A percentile compares a stretch with the other conserved stretches of the same genome.
phyloP scores from a whole-genome alignment of 1,140 invertebrate genomes.

The Calycopis cecrops region DNA sequence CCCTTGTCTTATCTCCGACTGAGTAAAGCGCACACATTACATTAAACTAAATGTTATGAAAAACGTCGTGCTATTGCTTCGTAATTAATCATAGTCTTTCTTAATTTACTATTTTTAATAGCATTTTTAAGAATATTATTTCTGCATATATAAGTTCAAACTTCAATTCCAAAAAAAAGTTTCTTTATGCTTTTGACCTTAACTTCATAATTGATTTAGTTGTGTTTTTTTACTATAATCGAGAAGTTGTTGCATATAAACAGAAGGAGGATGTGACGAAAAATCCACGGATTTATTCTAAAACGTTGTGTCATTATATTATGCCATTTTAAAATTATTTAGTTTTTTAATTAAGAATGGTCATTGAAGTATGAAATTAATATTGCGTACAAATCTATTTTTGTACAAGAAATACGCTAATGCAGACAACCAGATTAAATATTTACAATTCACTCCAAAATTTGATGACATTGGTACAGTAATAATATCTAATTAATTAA shows the following conservation, averaged over 20 bases:
- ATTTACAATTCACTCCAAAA: too few species aligned
- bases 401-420: too few species aligned
- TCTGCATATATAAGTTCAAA: neutral
- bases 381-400: too few species aligned
- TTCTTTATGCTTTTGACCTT: neutral
- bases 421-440: too few species aligned
- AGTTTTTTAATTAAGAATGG: neutral
- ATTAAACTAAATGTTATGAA: neutral
- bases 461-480: too few species aligned
- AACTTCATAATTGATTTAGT: too few species aligned
- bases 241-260: too few species aligned
- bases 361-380: too few species aligned
- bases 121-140: neutral
- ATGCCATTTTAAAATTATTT: neutral
- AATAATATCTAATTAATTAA: too few species aligned
- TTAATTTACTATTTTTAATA: constrained; percentile 3
- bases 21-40: neutral
- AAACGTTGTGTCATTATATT: constrained; percentile 1
- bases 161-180: neutral
- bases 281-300: neutral
- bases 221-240: too few species aligned
- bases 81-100: neutral
- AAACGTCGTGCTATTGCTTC: neutral
- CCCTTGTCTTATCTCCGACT: too few species aligned
- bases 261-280: too few species aligned